phyloP scores from a whole-genome alignment of 1,140 invertebrate species.

The Nylanderia fulva region DNA sequence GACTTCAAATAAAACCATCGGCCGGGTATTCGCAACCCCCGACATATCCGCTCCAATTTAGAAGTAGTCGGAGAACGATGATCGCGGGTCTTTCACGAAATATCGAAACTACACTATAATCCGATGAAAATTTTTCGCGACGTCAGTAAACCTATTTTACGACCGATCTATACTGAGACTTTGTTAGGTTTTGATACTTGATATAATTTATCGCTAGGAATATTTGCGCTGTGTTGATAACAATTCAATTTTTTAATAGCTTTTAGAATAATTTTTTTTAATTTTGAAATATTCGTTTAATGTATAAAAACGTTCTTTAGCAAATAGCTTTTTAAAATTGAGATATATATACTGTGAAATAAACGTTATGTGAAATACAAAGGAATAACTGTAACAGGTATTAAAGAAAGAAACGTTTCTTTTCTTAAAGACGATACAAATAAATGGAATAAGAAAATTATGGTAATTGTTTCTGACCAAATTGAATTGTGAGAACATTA shows the following conservation, averaged over 20 bases:
- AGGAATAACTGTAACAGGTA: background rate
- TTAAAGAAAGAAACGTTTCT: background rate
- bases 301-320: background rate
- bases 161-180: background rate
- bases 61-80: constrained; percentile 54
- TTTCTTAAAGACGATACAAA: constrained; percentile 53
- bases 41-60: constrained; percentile 44
- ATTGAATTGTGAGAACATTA: constrained; percentile 59
- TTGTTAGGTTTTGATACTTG: background rate
- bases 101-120: constrained; percentile 31
- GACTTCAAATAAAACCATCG: constrained; percentile 76
- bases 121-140: constrained; percentile 4
- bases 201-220: background rate
- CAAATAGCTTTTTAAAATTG: background rate
- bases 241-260: background rate
- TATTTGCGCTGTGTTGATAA: background rate
- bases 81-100: constrained; percentile 38
- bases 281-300: background rate
- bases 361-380: background rate
- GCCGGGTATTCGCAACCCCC: constrained; percentile 64
- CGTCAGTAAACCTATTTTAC: background rate
- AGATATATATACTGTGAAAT: background rate
- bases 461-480: constrained; percentile 55
- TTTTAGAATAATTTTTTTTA: background rate
- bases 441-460: constrained; percentile 32